Evolutionary conservation across 2,113 vertebrate genomes (phyloP), one percentile per base, ranked within the genome.

Genomic region (Mixornis gularis): DNA sequence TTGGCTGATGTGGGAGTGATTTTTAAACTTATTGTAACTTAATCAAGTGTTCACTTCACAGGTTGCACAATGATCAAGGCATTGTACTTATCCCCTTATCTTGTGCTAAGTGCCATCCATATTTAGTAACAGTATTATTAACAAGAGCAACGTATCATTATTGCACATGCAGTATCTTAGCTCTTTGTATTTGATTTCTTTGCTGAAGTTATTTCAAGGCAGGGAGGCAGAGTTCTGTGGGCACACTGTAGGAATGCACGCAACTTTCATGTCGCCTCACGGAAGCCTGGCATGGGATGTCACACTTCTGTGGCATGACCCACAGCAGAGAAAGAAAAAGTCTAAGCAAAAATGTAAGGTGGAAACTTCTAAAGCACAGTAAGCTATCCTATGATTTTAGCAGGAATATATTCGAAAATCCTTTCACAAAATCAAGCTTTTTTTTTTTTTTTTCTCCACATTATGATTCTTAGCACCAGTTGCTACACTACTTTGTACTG

Each of bases 11-110:
- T 71, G 44, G 60, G 43, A 84, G 48, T 69, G 83, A 80, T 85
- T 82, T 87, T 53, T 80, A 71, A 89, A 87, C 19, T 93, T 84
- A 52, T 7, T 72, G n/a, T 87, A 74, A 76, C 36, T 78, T 92
- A 60, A 82, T 74, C 30, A 82, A 55, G 16, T 43, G 20, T 44
- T 89, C 46, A 32, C 17, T 87, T 92, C 60, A 84, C 36, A 56
- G 52, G 64, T 80, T 63, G 60, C 60, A 36, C 48, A 59, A n/a
- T 13, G 34, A 65, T 88, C 13, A 25, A 60, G 81, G 36, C 60
- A 73, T 65, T 66, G 55, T 83, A 52, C 52, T 88, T 77, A 85
- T 26, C 63, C 34, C 24, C 46, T 60, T 76, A 52, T 46, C 69
- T 71, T 69, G 41, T 76, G 29, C 49, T 79, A 60, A 73, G 41